Percentiles rank a stretch among this genome's conserved stretches.
These are phyloP conservation scores for Ormyrus nitidulus DNA, from an alignment of 2,888 invertebrate species.

Conservation along the genomic window DNA sequence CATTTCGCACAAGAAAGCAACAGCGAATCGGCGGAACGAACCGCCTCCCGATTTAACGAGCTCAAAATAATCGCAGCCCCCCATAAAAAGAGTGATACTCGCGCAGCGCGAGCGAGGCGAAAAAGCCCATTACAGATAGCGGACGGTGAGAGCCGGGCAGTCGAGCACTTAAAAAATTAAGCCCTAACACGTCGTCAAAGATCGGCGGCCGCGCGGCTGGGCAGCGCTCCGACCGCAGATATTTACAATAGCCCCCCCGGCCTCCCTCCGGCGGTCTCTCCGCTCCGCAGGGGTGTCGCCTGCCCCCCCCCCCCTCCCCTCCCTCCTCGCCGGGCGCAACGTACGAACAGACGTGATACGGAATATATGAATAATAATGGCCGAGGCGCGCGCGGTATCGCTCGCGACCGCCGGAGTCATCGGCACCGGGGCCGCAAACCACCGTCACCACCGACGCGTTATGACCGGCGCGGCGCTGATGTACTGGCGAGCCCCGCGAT, in stretches of 20 bases:
- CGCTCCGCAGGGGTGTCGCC: slow-evolving; percentile 10
- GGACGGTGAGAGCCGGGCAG: background rate
- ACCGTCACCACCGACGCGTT: slow-evolving; percentile 58
- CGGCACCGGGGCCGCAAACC: slow-evolving; percentile 58
- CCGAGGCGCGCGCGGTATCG: slow-evolving; percentile 63
- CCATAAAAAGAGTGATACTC: background rate
- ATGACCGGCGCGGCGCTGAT: slow-evolving; percentile 57
- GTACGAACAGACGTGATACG: slow-evolving; percentile 72
- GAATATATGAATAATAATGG: slow-evolving; percentile 76
- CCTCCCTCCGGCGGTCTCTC: slow-evolving; percentile 11
- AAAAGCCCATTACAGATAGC: background rate
- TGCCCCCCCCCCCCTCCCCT: background rate
- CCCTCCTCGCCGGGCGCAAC: background rate
- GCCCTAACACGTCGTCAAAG: background rate
- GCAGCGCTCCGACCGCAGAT: slow-evolving; percentile 45
- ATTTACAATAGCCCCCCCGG: slow-evolving; percentile 44
- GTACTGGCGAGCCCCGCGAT: slow-evolving; percentile 65
- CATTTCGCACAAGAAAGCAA: background rate
- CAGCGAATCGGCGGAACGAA: background rate
- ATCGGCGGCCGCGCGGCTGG: slow-evolving; percentile 8
- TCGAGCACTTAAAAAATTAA: slow-evolving; percentile 23
- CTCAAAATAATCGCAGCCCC: background rate
- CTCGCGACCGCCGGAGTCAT: slow-evolving; percentile 63
- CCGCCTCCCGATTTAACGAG: too few relatives aligned
- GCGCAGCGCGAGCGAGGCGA: background rate